These are phyloP conservation scores for Cyaniris semiargus DNA, from an alignment of 2,888 invertebrate species.

Conservation along the genomic window DNA sequence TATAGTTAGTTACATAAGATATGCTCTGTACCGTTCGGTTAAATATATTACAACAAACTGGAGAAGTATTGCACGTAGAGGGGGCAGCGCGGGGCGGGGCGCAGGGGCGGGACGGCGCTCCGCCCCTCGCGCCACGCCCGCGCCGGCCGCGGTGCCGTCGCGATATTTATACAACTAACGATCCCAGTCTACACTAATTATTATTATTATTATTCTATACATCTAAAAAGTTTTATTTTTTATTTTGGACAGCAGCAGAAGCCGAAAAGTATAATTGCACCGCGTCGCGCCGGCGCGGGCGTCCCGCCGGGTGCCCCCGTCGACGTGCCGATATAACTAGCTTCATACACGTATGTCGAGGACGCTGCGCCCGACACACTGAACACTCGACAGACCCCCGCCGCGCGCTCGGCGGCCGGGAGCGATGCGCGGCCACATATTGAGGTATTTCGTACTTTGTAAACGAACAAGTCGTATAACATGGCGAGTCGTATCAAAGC, in stretches of 20 bases:
- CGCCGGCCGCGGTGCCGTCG: not conserved
- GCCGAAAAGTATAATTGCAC: constrained; percentile 10
- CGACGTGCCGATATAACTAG: not conserved
- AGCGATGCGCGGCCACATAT: not conserved
- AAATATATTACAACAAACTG: constrained; percentile 31
- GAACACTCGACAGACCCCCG: not conserved
- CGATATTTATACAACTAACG: constrained; percentile 10
- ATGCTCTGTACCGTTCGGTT: constrained; percentile 25
- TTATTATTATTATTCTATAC: constrained; percentile 15
- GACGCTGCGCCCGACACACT: not conserved
- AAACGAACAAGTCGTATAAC: constrained; percentile 11
- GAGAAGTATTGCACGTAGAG: not conserved
- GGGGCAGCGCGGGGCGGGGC: not conserved
- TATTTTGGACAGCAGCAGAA: constrained; percentile 17
- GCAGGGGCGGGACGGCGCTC: not conserved
- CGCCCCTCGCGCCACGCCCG: not conserved
- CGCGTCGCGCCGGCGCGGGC: not conserved
- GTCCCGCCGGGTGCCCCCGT: not conserved
- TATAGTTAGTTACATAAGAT: constrained; percentile 30
- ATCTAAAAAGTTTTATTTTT: constrained; percentile 15
- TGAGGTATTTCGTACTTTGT: constrained; percentile 22
- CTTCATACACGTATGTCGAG: not conserved
- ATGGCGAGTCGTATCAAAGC: constrained; percentile 16
- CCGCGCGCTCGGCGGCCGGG: not conserved
- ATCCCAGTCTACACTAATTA: constrained; percentile 13